Evolutionary conservation across 2,797 vertebrate genomes (phyloP), one percentile per base, ranked within the genome.

Genomic region (Hipposideros larvatus): DNA sequence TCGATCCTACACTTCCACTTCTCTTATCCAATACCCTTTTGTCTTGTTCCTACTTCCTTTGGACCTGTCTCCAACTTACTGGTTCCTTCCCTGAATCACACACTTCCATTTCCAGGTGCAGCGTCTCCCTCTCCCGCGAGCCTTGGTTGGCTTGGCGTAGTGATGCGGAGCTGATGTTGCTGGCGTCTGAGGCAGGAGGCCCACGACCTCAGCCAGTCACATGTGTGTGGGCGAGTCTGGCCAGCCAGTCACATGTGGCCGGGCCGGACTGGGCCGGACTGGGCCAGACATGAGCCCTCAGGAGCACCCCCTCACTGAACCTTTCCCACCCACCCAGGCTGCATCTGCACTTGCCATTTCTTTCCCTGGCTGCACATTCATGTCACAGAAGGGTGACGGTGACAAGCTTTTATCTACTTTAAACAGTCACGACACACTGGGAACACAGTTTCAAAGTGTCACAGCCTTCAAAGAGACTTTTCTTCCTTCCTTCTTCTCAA

Each of bases 401-500:
- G 57, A 75, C 18, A 31, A 46, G 59, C 3, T 53, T 87, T 94
- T 4, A 82, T 87, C 89, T 71, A n/a, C 82, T 84, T 90, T 79
- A 16, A 82, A 74, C 41, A 70, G 80, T 80, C 85, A 26, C 0
- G 24, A 37, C 21, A 70, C 24, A 46, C 43, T 51, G 15, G 68
- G 77, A 63, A 53, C 55, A 55, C 0, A 2, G 43, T 26, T 85
- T 79, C 91, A 71, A 89, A 61, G 57, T 61, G 82, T 34, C 46
- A 1, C 10, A 4, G 37, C 82, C 85, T 96, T 90, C 77, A 65
- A 75, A 94, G 84, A 53, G 37, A 13, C 41, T 15, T 24, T 65
- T 55, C 68, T 48, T 92, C 61, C 55, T 63, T 37, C 63, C 34
- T 90, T 95, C 73, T 82, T 79, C 91, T 46, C 26, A 48, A 74